Evolutionary conservation across 2,888 invertebrate genomes (phyloP).

Genomic region (Melitaea athalia): DNA sequence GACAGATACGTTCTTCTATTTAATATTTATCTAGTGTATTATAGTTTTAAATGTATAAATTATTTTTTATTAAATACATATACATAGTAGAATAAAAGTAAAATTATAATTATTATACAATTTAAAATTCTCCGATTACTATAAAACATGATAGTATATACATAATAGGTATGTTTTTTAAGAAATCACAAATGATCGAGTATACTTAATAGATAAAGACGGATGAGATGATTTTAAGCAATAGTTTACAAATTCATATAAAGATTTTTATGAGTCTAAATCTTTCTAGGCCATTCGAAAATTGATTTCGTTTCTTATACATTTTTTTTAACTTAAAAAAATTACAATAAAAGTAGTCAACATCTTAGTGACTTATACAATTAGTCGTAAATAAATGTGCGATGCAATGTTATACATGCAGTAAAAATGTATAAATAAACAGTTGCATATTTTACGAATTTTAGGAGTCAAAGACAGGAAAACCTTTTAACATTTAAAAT

Average conservation of each 20-base stretch:
- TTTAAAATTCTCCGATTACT: not conserved
- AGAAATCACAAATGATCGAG: constrained; percentile 36
- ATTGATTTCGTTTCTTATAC: constrained; percentile 21
- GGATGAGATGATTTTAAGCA: constrained; percentile 61
- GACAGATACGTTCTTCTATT: constrained; percentile 23
- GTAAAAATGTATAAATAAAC: constrained; percentile 8
- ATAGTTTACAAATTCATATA: constrained; percentile 20
- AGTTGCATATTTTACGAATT: constrained; percentile 8
- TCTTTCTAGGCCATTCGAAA: constrained; percentile 45
- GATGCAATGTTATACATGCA: constrained; percentile 13
- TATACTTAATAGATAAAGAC: constrained; percentile 49
- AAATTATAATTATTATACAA: too few relatives aligned
- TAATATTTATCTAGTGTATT: constrained; percentile 8
- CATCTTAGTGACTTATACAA: constrained; percentile 23
- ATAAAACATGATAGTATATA: not conserved
- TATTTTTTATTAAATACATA: not conserved
- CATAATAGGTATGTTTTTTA: constrained; percentile 12
- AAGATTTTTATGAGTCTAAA: constrained; percentile 22
- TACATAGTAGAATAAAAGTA: not conserved
- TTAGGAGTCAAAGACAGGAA: not conserved
- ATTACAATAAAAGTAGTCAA: constrained; percentile 27
- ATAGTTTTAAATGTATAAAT: constrained; percentile 3
- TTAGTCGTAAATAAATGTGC: not conserved
- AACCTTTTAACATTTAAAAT: not conserved
- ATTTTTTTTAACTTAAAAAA: constrained; percentile 2